phyloP scores from a whole-genome alignment of 2,797 vertebrate species.

The Phataginus tricuspis region DNA sequence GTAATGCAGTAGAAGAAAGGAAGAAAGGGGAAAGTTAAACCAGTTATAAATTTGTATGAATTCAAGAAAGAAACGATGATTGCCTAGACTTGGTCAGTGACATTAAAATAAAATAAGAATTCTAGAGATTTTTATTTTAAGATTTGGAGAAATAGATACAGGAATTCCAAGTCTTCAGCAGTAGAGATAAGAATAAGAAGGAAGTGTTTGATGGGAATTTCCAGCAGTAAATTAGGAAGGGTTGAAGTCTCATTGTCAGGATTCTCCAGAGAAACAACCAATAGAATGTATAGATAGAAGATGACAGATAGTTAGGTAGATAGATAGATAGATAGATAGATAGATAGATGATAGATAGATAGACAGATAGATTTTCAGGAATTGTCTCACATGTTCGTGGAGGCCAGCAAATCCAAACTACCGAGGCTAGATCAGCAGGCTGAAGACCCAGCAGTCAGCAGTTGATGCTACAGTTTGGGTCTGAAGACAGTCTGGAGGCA shows the following conservation, averaged over 20 bases:
- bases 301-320: neutral
- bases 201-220: neutral
- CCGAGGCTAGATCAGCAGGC: neutral
- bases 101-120: neutral
- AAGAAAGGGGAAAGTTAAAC: neutral
- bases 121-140: neutral
- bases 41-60: neutral
- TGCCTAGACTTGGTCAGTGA: neutral
- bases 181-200: neutral
- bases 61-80: neutral
- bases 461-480: neutral
- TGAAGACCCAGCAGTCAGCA: neutral
- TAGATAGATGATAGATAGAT: neutral
- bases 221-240: neutral
- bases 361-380: neutral
- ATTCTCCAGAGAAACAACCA: neutral
- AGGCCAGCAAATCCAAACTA: neutral
- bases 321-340: neutral
- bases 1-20: neutral
- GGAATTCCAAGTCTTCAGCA: neutral
- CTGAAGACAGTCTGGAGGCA: neutral
- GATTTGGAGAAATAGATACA: neutral
- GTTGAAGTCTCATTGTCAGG: neutral
- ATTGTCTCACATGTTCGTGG: neutral
- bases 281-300: neutral